Percentiles rank a stretch among this genome's conserved stretches.
These are phyloP conservation scores for Patella caerulea DNA, from an alignment of 2,888 invertebrate species.

Conservation along the genomic window DNA sequence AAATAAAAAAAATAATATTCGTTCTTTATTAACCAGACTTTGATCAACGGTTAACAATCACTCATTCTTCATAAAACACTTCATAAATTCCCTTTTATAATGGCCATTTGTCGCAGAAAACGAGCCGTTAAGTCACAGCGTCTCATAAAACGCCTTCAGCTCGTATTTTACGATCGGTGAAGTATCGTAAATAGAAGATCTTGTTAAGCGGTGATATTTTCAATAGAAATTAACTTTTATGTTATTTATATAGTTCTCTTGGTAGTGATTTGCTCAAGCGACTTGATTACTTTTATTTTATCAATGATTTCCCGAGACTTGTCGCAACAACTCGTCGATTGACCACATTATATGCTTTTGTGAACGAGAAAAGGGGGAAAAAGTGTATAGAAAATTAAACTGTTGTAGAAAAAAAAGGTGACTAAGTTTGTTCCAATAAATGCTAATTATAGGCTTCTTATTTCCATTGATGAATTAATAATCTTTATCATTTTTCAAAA, in stretches of 20 bases:
- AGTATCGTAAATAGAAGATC: conserved; percentile 3
- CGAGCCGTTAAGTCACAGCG: not conserved
- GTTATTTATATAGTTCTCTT: conserved; percentile 13
- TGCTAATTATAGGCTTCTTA: no score
- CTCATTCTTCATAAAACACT: conserved; percentile 11
- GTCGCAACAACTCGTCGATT: no score
- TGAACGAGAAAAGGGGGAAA: no score
- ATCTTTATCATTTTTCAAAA: no score
- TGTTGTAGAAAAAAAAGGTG: no score
- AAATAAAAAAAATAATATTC: no score
- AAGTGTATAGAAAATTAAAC: no score
- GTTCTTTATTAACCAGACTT: not conserved
- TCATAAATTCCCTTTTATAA: conserved; percentile 22
- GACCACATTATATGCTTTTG: no score
- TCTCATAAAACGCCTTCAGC: not conserved
- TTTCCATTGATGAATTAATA: no score
- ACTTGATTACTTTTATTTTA: conserved; percentile 10
- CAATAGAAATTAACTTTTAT: conserved; percentile 12
- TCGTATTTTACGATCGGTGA: conserved; percentile 2
- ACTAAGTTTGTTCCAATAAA: no score
- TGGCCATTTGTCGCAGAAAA: conserved; percentile 21
- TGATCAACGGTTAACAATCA: conserved; percentile 20
- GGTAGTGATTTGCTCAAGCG: conserved; percentile 1
- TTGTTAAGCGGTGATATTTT: not conserved
- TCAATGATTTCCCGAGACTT: not conserved